Evolutionary conservation across 2,888 invertebrate species (phyloP).

Genomic region (Trissolcus brochymenae): DNA sequence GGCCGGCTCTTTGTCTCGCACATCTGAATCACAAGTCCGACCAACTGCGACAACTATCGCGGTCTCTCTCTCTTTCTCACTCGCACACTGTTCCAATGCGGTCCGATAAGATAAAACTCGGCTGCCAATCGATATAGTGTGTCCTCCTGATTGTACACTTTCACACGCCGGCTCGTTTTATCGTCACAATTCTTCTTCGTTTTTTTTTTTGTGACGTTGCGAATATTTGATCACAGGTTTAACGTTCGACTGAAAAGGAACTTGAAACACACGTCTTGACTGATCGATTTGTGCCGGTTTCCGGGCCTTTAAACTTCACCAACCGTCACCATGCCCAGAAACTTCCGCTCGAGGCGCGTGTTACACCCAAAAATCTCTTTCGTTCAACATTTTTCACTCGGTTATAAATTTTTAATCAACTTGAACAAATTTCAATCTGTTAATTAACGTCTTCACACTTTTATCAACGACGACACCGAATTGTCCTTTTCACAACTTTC

Average conservation of each 20-base stretch:
- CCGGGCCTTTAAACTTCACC: constrained; percentile 42
- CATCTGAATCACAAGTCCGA: constrained; percentile 24
- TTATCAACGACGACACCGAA: no score
- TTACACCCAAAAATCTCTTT: not conserved
- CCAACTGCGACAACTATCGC: constrained; percentile 23
- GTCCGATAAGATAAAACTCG: constrained; percentile 11
- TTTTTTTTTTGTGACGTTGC: not conserved
- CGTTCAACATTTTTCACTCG: no score
- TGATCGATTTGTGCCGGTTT: constrained; percentile 25
- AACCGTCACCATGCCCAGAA: constrained; percentile 28
- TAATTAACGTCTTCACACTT: no score
- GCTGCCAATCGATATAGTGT: constrained; percentile 14
- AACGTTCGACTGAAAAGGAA: not conserved
- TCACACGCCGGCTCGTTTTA: not conserved
- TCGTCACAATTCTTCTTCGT: not conserved
- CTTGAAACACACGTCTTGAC: not conserved
- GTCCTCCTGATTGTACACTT: constrained; percentile 10
- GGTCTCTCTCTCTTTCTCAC: not conserved
- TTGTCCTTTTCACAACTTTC: no score
- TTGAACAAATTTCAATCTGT: no score
- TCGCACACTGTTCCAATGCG: constrained; percentile 11
- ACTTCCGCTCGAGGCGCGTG: constrained; percentile 19
- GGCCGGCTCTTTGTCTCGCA: constrained; percentile 18
- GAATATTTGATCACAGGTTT: constrained; percentile 4
- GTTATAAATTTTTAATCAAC: no score